Percentiles rank a stretch among this genome's conserved stretches.
Conservation (phyloP, 1,140 invertebrate genomes). For the Nomia melanderi region DNA sequence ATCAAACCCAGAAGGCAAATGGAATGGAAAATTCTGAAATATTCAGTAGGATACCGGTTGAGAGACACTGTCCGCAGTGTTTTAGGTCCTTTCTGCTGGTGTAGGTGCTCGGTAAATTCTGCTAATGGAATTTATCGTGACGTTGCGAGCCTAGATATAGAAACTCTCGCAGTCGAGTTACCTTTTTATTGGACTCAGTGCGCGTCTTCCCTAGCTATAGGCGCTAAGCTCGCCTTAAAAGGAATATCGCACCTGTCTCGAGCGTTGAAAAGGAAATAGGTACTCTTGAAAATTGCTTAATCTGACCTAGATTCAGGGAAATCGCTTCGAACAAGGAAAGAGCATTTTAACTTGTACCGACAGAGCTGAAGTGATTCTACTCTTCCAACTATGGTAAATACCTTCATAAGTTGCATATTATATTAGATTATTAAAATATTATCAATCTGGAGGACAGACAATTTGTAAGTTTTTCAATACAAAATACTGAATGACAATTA, state of each 20-base stretch:
- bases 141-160: constrained; percentile 63
- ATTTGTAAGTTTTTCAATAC: too few species aligned
- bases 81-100: constrained; percentile 50
- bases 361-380: background rate
- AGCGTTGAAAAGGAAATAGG: constrained; percentile 11
- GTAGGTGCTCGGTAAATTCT: constrained; percentile 61
- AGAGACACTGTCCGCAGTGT: constrained; percentile 36
- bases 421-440: too few species aligned
- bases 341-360: background rate
- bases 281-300: constrained; percentile 18
- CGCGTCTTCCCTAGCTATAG: constrained; percentile 10
- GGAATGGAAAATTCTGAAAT: too few species aligned
- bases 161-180: constrained; percentile 52
- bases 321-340: background rate
- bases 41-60: constrained; percentile 11
- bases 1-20: too few species aligned
- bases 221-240: constrained; percentile 21
- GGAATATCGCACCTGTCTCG: constrained; percentile 29
- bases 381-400: background rate
- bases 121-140: constrained; percentile 69
- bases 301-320: background rate
- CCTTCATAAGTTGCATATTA: too few species aligned
- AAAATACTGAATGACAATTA: too few species aligned
- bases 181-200: constrained; percentile 56
- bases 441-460: too few species aligned